Base-by-base conservation (phyloP, 2,888 invertebrate species). In the Eupithecia abbreviata region DNA sequence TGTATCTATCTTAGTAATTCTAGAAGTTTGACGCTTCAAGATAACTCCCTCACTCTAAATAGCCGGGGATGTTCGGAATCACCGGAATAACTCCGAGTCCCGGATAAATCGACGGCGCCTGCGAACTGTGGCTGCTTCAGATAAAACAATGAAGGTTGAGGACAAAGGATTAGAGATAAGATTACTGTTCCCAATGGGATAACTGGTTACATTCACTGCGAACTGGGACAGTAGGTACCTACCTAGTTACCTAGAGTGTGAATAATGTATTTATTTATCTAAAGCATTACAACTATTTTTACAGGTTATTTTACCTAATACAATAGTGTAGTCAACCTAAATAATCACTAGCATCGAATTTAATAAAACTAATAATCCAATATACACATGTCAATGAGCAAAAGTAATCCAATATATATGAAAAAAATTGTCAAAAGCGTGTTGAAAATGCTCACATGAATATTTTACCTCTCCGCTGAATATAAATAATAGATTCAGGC, bases 121-220 rank as follows among this genome's bases (percentile, higher is more conserved):
- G 65, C 13, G 41, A 67, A 65, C 62, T 65, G 55, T 62, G 47
- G 65, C 66, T 66, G 66, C 66, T 72, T 41, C 47, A 65, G 72
- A 72, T 72, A 72, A 66, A 43, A 62, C 68, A 77, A 77, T 71
- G 62, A 67, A 62, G 73, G 71, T 9, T 7, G 55, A 62, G 62
- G 30, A 30, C 71, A 77, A 77, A 68, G 71, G 73, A 71, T 66
- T 51, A 51, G 12, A 77, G 77, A 77, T 77, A 65, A 77, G 77
- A 74, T 76, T 68, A 72, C 71, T 69, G 68, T 7, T 42, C 45
- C 62, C 67, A 73, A 71, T 71, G n/a, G 68, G 62, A 55, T 55
- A 66, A 67, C 70, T n/a, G 49, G 67, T 67, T 51, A 51, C 30
- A 47, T 69, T 66, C 42, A 66, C 62, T 2, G 42, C 9, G 7